phyloP scores from a whole-genome alignment of 2,888 invertebrate genomes.

The Coenonympha arcania region DNA sequence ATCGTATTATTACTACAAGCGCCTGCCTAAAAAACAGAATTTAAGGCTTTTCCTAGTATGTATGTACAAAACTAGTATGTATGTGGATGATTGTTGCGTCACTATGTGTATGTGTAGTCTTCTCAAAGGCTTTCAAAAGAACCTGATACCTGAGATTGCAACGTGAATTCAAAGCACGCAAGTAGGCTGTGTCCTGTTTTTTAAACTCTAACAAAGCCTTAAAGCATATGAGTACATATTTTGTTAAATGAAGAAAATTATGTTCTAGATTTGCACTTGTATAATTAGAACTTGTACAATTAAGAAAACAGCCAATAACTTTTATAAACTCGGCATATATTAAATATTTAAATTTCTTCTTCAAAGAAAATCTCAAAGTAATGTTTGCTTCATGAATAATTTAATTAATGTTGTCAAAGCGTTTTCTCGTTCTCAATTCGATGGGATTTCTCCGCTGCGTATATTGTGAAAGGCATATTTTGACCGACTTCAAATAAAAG shows the following conservation, averaged over 20 bases:
- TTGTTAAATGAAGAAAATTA: constrained; percentile 1
- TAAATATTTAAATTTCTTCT: not conserved
- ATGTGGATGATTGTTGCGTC: not conserved
- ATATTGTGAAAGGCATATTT: no score
- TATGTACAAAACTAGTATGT: not conserved
- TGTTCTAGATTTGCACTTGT: not conserved
- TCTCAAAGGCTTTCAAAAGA: constrained; percentile 18
- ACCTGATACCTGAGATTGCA: constrained; percentile 21
- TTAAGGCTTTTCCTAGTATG: not conserved
- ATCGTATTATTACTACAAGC: not conserved
- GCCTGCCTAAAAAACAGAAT: not conserved
- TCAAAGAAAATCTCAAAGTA: constrained; percentile 31
- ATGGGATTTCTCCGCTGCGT: no score
- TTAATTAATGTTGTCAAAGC: no score
- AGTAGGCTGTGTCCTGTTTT: constrained; percentile 20
- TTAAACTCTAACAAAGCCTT: constrained; percentile 14
- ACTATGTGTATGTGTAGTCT: not conserved
- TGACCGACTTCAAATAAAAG: no score
- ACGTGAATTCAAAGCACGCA: constrained; percentile 16
- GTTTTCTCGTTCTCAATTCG: no score
- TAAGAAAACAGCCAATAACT: not conserved
- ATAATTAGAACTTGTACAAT: no score
- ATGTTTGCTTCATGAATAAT: no score
- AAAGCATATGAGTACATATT: not conserved
- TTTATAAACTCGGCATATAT: not conserved